Evolutionary conservation across 2,888 invertebrate species (phyloP).

Genomic region (Graphium colonna): DNA sequence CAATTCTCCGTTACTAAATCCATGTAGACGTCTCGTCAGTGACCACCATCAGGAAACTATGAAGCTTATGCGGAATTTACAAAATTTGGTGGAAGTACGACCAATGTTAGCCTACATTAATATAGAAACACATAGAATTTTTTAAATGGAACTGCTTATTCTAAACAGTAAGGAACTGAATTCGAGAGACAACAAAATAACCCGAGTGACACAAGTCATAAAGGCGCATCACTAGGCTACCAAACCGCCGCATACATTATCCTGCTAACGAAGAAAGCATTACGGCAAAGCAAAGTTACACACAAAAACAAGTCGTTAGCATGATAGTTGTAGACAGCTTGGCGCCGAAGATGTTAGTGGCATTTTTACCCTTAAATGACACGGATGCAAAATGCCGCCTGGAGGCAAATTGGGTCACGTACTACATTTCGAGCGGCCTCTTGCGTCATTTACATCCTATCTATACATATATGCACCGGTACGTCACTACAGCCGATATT

Average conservation of each 20-base stretch:
- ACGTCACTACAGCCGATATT: neutral
- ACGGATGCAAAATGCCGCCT: conserved; percentile 1
- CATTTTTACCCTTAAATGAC: conserved; percentile 2
- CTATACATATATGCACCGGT: neutral
- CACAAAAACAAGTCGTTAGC: neutral
- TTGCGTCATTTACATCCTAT: conserved; percentile 12
- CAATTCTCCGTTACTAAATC: too few species aligned
- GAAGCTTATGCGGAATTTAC: too few species aligned
- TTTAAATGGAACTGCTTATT: too few species aligned
- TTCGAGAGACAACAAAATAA: too few species aligned
- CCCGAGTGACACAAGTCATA: too few species aligned
- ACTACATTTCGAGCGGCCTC: conserved; percentile 18
- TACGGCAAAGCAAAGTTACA: neutral
- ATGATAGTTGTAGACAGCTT: conserved; percentile 9
- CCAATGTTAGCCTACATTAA: too few species aligned
- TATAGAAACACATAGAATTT: too few species aligned
- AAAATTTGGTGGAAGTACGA: too few species aligned
- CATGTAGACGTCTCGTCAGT: too few species aligned
- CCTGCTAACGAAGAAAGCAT: neutral
- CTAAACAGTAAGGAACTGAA: too few species aligned
- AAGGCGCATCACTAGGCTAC: neutral
- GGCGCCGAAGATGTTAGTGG: conserved; percentile 1
- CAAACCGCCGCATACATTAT: neutral
- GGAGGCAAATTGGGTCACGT: conserved; percentile 24
- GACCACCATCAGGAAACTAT: too few species aligned